Conservation (phyloP, 2,797 vertebrate species). For the Capromys pilorides region DNA sequence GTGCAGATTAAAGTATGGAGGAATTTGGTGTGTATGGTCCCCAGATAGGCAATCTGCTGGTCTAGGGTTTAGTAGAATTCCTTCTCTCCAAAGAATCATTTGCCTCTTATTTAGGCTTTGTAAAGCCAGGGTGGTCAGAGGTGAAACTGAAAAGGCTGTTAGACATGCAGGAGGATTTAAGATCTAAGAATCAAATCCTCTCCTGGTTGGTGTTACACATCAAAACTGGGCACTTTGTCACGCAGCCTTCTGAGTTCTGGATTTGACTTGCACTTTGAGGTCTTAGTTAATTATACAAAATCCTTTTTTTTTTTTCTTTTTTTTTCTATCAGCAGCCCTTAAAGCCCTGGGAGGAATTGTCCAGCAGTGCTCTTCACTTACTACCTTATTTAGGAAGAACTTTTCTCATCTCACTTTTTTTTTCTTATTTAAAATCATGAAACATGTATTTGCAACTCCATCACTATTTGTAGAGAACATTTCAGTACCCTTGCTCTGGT, state of each 20-base stretch:
- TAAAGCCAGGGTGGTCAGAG: conserved; percentile 37
- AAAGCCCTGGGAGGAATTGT: background rate
- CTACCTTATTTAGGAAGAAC: conserved; percentile 13
- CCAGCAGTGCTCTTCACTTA: background rate
- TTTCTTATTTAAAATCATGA: conserved; percentile 27
- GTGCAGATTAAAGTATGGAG: background rate
- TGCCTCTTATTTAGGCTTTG: background rate
- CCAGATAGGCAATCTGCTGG: background rate
- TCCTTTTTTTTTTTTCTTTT: background rate
- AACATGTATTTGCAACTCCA: background rate
- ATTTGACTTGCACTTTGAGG: background rate
- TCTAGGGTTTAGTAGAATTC: background rate
- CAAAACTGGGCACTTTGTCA: background rate
- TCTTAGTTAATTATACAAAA: conserved; percentile 36
- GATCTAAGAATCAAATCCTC: conserved; percentile 1
- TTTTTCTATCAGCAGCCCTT: background rate
- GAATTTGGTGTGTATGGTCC: background rate
- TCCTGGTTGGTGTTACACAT: background rate
- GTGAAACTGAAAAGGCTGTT: conserved; percentile 31
- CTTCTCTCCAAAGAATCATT: background rate
- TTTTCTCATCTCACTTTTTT: background rate
- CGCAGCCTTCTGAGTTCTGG: background rate
- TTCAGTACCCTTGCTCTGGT: too few species aligned
- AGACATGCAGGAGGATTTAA: conserved; percentile 42
- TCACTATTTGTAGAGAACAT: background rate